Base-by-base conservation (phyloP, 2,113 vertebrate genomes). In the Macrotus californicus region DNA sequence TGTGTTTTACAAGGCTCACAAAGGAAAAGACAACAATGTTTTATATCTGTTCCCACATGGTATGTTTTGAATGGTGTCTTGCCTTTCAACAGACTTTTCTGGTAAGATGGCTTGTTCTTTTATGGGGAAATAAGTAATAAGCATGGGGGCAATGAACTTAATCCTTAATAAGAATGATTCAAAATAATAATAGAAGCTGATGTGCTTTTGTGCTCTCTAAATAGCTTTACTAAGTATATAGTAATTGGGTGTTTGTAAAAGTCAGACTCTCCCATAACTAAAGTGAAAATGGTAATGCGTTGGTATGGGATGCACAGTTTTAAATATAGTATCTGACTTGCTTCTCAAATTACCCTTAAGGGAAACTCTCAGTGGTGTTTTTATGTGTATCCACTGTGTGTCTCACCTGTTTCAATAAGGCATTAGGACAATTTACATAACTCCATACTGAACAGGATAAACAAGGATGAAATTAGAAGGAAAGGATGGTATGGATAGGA, bases 161-260 rank as follows among this genome's bases (percentile, higher is more conserved):
- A 95, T 97, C 97, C 97, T 97, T 98, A 97, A 98, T 97, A 94
- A 96, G 96, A 94, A 94, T 96, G 95, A 97, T 95, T 97, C 97
- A 97, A 85, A 96, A 96, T 87, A 66, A 87, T 61, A 95, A 93
- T 43, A 86, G 96, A 85, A 95, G 95, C 77, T 83, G 36, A 82
- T 95, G 85, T 95, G 41, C 96, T 97, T 85, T 85, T 46, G 13
- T 36, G 12, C 48, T 91, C 1, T 29, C 91, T 96, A 96, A 96
- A 81, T 72, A 34, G 59, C 85, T 93, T 36, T 46, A 91, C 69
- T 24, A 64, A 97, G 73, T 69, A 93, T 59, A 93, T 70, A 97
- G 91, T 96, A 66, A 91, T 84, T 95, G 89, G 80, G 31, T 92
- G 96, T 96, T 75, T 97, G 52, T 77, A 88, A 88, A 43, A 82